Conservation (phyloP, 2,797 vertebrate species). For the Sebastes taczanowskii region DNA sequence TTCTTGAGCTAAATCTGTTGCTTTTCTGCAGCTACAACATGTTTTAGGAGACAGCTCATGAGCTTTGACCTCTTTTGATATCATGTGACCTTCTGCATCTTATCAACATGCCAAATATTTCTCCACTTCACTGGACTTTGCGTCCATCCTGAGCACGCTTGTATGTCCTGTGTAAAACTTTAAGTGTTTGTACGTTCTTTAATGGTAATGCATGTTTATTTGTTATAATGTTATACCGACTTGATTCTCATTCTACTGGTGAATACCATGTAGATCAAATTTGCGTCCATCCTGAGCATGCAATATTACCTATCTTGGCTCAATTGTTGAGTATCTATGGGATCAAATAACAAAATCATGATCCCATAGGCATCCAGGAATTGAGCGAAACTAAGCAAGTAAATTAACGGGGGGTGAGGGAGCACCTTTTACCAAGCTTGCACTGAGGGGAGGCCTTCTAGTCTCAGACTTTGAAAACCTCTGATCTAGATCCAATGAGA, state of each 20-base stretch:
- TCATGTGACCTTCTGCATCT: slow-evolving; percentile 11
- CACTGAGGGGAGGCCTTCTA: not conserved
- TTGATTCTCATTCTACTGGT: not conserved
- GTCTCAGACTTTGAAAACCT: not conserved
- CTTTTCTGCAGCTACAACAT: not conserved
- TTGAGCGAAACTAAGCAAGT: no score
- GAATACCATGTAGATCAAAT: not conserved
- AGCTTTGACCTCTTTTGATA: slow-evolving; percentile 14
- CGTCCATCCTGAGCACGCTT: not conserved
- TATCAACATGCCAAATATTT: not conserved
- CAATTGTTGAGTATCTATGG: not conserved
- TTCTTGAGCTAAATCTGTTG: not conserved
- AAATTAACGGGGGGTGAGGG: not conserved
- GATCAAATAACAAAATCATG: not conserved
- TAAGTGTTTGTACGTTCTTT: not conserved
- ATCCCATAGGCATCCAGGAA: not conserved
- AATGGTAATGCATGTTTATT: not conserved
- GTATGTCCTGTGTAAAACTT: not conserved
- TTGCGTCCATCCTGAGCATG: not conserved
- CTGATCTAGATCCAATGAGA: slow-evolving; percentile 33
- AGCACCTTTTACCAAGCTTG: not conserved
- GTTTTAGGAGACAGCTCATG: not conserved
- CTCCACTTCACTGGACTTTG: not conserved
- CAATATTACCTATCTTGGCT: not conserved
- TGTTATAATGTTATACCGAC: not conserved